A percentile compares a stretch with the other conserved stretches of the same genome.
phyloP scores from a whole-genome alignment of 64 coral and sea anemone species.

The Dendrophyllia cribrosa region DNA sequence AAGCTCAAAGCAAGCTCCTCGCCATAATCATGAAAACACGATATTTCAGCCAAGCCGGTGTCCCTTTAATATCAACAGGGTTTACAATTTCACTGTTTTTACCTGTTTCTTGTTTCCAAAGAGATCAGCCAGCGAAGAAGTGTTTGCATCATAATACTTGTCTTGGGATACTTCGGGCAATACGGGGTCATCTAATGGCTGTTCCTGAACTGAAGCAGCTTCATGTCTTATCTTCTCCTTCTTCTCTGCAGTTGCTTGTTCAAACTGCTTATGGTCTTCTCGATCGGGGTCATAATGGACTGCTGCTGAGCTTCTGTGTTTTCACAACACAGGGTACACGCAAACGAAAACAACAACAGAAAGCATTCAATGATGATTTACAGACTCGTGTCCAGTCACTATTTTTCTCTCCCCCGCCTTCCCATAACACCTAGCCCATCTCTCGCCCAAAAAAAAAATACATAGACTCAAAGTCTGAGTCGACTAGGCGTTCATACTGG shows the following conservation, averaged over 20 bases:
- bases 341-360: background rate
- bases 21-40: no score
- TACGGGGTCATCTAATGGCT: background rate
- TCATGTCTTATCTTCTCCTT: background rate
- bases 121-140: slow-evolving; percentile 61
- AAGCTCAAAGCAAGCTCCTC: no score
- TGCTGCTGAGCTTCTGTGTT: slow-evolving; percentile 50
- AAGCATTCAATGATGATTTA: no score
- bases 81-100: background rate
- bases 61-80: no score
- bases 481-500: no score
- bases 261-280: slow-evolving; percentile 92
- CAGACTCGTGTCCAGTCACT: no score
- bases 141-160: slow-evolving; percentile 79
- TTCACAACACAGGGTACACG: background rate
- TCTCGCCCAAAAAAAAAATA: no score
- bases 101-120: slow-evolving; percentile 73
- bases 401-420: no score
- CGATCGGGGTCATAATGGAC: slow-evolving; percentile 89
- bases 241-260: slow-evolving; percentile 39
- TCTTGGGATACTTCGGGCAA: slow-evolving; percentile 64
- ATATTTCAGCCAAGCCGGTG: no score
- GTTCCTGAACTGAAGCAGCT: background rate
- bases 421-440: no score
- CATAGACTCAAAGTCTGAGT: no score